Conservation (phyloP, 1,140 invertebrate species). For the Pseudomyrmex gracilis region DNA sequence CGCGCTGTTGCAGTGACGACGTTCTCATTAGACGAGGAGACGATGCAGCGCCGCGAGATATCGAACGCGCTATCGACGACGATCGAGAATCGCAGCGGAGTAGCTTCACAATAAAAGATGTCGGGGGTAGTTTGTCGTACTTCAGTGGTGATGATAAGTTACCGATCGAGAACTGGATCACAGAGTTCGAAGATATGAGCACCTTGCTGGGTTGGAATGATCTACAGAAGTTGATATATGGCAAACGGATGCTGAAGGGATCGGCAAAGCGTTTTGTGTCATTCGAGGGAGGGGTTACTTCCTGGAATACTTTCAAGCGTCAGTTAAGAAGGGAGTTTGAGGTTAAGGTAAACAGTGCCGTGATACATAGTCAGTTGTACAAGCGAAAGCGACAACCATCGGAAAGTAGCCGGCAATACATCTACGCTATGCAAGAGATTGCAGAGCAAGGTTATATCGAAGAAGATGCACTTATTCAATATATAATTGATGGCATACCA, state of each 20-base stretch:
- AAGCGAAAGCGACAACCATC: background rate
- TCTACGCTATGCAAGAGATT: too few species aligned
- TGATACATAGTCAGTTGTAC: conserved; percentile 33
- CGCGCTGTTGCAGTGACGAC: too few species aligned
- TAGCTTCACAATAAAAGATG: conserved; percentile 41
- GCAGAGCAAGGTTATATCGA: too few species aligned
- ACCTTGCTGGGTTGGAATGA: conserved; percentile 37
- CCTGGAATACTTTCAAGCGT: too few species aligned
- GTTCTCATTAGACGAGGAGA: too few species aligned
- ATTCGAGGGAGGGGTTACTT: too few species aligned
- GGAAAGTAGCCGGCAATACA: too few species aligned
- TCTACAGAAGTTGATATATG: conserved; percentile 56
- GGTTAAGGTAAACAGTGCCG: conserved; percentile 13
- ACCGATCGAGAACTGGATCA: conserved; percentile 33
- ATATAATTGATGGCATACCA: conserved; percentile 73
- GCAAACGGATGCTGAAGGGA: conserved; percentile 42
- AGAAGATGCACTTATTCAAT: too few species aligned
- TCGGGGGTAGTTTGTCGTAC: background rate
- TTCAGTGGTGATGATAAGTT: conserved; percentile 46
- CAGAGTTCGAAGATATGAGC: conserved; percentile 53
- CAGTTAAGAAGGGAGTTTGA: conserved; percentile 32
- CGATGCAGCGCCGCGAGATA: too few species aligned
- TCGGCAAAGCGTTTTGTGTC: too few species aligned
- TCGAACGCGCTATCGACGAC: too few species aligned
- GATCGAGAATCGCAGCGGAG: too few species aligned